Evolutionary conservation across 2,113 vertebrate genomes (phyloP).

Genomic region (Bujurquina vittata): DNA sequence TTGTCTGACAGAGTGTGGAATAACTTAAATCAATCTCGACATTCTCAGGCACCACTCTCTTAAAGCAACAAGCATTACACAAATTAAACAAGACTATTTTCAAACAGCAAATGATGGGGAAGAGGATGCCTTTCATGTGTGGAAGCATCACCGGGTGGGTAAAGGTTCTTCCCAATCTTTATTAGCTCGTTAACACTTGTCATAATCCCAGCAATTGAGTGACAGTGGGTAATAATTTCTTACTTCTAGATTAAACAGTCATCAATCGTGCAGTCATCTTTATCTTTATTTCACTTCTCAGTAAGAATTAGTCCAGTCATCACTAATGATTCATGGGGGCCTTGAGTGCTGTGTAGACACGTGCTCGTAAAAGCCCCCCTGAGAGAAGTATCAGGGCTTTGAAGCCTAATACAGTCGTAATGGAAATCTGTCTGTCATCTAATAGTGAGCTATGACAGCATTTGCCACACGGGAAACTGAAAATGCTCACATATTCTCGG

Average conservation of each 20-base stretch:
- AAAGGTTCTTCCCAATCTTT: neutral
- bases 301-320: conserved; percentile 15
- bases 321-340: conserved; percentile 7
- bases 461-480: neutral
- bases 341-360: conserved; percentile 8
- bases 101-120: neutral
- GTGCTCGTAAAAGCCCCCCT: neutral
- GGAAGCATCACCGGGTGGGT: conserved; percentile 19
- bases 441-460: conserved; percentile 18
- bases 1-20: conserved; percentile 37
- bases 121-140: conserved; percentile 15
- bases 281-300: neutral
- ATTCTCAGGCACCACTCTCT: conserved; percentile 20
- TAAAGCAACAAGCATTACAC: conserved; percentile 18
- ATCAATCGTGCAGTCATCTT: conserved; percentile 7
- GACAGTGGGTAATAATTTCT: neutral
- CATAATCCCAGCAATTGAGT: conserved; percentile 26
- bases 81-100: conserved; percentile 17
- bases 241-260: conserved; percentile 19
- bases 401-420: conserved; percentile 41
- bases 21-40: conserved; percentile 42
- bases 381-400: conserved; percentile 15
- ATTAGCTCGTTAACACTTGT: conserved; percentile 28
- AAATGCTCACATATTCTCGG: neutral
- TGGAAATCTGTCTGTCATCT: conserved; percentile 28